phyloP scores from a whole-genome alignment of 2,888 invertebrate genomes.

The Kryphioiulus occultus region DNA sequence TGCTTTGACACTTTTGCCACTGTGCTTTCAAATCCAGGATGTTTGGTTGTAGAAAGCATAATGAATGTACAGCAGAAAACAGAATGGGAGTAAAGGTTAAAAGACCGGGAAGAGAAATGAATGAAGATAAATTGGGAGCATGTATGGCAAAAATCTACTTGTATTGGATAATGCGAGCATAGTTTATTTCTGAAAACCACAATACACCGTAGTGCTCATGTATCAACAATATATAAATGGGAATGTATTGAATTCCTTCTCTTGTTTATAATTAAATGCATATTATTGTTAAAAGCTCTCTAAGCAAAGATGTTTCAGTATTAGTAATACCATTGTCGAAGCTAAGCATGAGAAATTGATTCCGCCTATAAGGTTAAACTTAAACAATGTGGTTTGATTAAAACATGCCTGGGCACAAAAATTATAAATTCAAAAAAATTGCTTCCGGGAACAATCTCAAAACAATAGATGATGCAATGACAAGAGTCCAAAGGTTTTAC shows the following conservation, averaged over 20 bases:
- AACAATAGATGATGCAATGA: neutral
- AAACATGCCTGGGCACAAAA: neutral
- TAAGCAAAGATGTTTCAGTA: too few species aligned
- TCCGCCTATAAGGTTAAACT: neutral
- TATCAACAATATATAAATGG: neutral
- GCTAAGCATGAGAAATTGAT: neutral
- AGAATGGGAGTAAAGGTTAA: constrained; percentile 24
- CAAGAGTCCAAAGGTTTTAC: neutral
- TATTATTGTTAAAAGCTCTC: too few species aligned
- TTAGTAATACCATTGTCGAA: neutral
- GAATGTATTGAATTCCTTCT: neutral
- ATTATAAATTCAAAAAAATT: neutral
- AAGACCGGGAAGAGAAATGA: neutral
- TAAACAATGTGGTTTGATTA: neutral
- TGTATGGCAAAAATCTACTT: neutral
- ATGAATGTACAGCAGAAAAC: neutral
- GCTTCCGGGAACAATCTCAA: neutral
- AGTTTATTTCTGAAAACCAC: too few species aligned
- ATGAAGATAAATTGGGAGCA: neutral
- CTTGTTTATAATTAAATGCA: neutral
- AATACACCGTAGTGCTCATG: too few species aligned
- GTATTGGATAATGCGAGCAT: neutral
- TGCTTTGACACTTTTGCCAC: neutral
- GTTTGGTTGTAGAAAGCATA: neutral
- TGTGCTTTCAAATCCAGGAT: neutral